A percentile compares a stretch with the other conserved stretches of the same genome.
These are phyloP conservation scores for Epirrita christyi DNA, from an alignment of 2,888 invertebrate species.

Conservation along the genomic window DNA sequence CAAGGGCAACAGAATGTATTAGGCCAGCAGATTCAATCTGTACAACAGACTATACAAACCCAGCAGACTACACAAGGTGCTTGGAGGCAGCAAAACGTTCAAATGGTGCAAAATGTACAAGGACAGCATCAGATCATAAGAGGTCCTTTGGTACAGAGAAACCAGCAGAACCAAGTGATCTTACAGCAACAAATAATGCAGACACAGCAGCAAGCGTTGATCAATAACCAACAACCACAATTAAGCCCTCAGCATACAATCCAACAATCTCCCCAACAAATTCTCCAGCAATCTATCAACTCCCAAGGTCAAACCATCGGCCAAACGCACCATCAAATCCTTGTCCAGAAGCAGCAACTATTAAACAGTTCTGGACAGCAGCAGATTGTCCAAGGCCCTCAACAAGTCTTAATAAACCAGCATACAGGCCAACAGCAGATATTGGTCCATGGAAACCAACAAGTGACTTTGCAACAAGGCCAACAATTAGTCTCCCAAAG, in stretches of 20 bases:
- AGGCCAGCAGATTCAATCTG: conserved; percentile 80
- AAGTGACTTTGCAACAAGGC: conserved; percentile 76
- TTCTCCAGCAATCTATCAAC: conserved; percentile 85
- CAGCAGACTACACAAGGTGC: conserved; percentile 71
- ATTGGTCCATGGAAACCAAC: conserved; percentile 79
- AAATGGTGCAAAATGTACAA: conserved; percentile 81
- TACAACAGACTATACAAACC: conserved; percentile 75
- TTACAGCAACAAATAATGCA: conserved; percentile 85
- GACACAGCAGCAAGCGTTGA: conserved; percentile 76
- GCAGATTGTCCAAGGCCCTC: conserved; percentile 79
- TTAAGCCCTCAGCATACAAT: conserved; percentile 82
- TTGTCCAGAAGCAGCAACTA: conserved; percentile 85
- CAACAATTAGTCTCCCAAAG: conserved; percentile 78
- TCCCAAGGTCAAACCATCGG: conserved; percentile 79
- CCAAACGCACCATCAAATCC: conserved; percentile 79
- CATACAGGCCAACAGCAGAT: conserved; percentile 80
- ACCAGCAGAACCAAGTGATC: conserved; percentile 81
- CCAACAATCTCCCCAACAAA: conserved; percentile 84
- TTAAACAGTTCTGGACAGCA: conserved; percentile 82
- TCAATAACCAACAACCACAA: conserved; percentile 75
- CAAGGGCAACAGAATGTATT: conserved; percentile 69
- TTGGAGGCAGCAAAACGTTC: conserved; percentile 81
- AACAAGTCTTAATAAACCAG: conserved; percentile 80
- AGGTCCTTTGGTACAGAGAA: conserved; percentile 75
- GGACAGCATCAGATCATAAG: conserved; percentile 81